These are phyloP conservation scores for Mercenaria mercenaria DNA, from an alignment of 1,140 invertebrate genomes.

Conservation along the genomic window DNA sequence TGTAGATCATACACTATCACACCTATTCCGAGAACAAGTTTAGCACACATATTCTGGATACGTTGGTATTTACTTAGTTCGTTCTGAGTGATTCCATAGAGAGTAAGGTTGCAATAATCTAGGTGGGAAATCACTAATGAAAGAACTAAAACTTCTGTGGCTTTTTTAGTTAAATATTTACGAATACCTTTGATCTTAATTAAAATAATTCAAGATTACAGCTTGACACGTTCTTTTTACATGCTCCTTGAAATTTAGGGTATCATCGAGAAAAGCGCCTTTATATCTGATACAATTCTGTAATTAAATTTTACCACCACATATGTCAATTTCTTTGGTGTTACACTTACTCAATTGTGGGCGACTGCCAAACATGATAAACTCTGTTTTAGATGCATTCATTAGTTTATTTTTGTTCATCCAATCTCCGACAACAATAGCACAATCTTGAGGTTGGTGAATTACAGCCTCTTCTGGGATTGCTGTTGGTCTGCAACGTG, in stretches of 20 bases:
- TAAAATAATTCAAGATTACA: constrained; percentile 4
- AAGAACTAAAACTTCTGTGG: neutral
- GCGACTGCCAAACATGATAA: constrained; percentile 9
- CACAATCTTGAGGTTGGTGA: neutral
- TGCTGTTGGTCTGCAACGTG: neutral
- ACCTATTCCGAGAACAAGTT: neutral
- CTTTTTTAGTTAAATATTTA: constrained; percentile 7
- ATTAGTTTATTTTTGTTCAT: constrained; percentile 76
- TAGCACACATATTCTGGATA: constrained; percentile 16
- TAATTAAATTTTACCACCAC: neutral
- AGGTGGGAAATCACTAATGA: neutral
- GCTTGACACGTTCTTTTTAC: neutral
- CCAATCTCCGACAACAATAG: neutral
- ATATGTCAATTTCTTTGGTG: neutral
- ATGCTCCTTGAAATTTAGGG: neutral
- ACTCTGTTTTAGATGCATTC: constrained; percentile 9
- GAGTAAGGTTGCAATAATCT: constrained; percentile 17
- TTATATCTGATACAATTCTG: neutral
- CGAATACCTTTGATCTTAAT: neutral
- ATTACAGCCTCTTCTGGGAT: neutral
- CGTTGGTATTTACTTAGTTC: neutral
- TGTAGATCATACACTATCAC: neutral
- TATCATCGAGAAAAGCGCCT: neutral
- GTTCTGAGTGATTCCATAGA: constrained; percentile 6
- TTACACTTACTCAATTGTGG: neutral